These are phyloP conservation scores for Heliocidaris tuberculata DNA, from an alignment of 35 echinoderm and acorn worm species.

Conservation along the genomic window DNA sequence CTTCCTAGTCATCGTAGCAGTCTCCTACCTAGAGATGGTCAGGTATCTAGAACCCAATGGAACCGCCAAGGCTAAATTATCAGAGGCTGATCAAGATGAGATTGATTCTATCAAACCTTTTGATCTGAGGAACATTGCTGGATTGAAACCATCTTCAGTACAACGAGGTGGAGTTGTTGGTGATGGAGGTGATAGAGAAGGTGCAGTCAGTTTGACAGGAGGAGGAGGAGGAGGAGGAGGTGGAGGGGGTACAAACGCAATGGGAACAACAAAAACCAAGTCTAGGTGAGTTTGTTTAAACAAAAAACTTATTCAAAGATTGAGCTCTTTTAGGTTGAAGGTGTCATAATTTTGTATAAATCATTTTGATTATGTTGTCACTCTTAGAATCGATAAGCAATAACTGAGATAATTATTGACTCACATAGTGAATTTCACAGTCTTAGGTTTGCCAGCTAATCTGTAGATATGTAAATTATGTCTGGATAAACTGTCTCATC, in stretches of 20 bases:
- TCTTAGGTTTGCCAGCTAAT: too few relatives aligned
- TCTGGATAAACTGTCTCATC: too few relatives aligned
- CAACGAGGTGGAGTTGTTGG: background rate
- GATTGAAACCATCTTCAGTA: constrained; percentile 16
- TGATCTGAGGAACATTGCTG: constrained; percentile 77
- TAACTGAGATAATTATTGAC: too few relatives aligned
- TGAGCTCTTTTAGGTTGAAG: too few relatives aligned
- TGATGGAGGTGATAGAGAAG: background rate
- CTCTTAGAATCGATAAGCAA: too few relatives aligned
- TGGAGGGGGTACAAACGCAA: constrained; percentile 54
- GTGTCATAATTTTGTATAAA: too few relatives aligned
- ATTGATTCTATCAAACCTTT: constrained; percentile 71
- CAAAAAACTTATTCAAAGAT: too few relatives aligned
- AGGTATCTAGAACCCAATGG: constrained; percentile 71
- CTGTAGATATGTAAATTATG: too few relatives aligned
- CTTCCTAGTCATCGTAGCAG: constrained; percentile 77
- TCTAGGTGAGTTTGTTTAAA: constrained; percentile 60
- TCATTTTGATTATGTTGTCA: too few relatives aligned
- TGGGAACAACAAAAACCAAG: constrained; percentile 24
- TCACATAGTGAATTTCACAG: too few relatives aligned
- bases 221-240: constrained; percentile 58
- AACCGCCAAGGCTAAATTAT: background rate
- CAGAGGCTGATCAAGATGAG: constrained; percentile 45
- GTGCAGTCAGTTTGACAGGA: constrained; percentile 28
- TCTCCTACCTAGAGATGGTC: constrained; percentile 83